Evolutionary conservation across 2,113 vertebrate genomes (phyloP), one percentile per base, ranked within the genome.

Genomic region (Hypomesus transpacificus): DNA sequence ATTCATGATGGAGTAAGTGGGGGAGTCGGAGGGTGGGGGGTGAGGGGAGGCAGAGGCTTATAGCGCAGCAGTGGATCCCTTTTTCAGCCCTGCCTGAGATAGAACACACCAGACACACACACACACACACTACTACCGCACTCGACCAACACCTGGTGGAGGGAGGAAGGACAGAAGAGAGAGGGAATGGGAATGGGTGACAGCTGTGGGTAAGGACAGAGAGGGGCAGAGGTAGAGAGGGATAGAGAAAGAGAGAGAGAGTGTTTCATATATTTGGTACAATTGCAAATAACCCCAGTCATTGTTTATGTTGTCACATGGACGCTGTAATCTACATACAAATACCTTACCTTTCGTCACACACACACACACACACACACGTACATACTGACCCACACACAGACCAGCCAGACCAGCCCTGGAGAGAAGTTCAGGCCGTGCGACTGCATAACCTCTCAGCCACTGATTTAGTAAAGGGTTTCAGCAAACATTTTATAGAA

Each of bases 11-110:
- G 28, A 75, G 67, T 77, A 16, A 28, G 79, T 26, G 17, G 31
- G 52, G 26, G 21, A 61, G 21, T 54, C 22, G 18, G 26, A 39
- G n/a, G 80, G 82, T 84, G 52, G 16, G 50, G 59, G 13, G 1
- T 16, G 6, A 20, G 50, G 18, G 3, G 86, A 90, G 89, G 86
- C 80, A 87, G 88, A 85, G 86, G 90, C 91, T 91, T 93, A 46
- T 46, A 91, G 83, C 87, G 71, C 87, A 88, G 89, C 88, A 84
- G 88, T 87, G 85, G 80, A 83, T 90, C 88, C 89, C 82, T 81
- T 87, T 88, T 34, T 34, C 81, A 73, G 83, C 78, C 86, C 81
- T 28, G 80, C 77, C 84, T 74, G 76, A 85, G 83, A 81, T 80
- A 79, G 75, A 75, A 72, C 86, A 46, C 1, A 9, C 39, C 39